A percentile compares a stretch with the other conserved stretches of the same genome.
Conservation (phyloP, 64 coral and sea anemone species). For the Anthopleura sola region DNA sequence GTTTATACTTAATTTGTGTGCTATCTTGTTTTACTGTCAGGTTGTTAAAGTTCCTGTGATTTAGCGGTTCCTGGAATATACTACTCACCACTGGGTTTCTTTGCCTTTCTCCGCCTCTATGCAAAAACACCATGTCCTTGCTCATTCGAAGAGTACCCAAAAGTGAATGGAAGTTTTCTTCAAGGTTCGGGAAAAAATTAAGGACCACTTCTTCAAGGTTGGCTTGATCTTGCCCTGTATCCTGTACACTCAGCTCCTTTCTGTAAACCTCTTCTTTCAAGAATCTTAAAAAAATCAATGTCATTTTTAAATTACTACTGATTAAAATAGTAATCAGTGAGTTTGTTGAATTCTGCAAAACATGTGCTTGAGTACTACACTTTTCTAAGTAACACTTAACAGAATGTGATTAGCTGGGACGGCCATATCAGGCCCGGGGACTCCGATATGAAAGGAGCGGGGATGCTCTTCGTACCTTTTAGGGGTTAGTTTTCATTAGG, state of each 20-base stretch:
- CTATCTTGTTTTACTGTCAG: too few relatives aligned
- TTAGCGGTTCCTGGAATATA: too few relatives aligned
- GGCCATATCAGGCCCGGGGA: too few relatives aligned
- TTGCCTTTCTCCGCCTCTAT: too few relatives aligned
- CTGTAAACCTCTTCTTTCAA: neutral
- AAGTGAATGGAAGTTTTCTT: neutral
- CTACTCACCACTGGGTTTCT: too few relatives aligned
- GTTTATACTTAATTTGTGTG: too few relatives aligned
- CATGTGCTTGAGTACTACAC: neutral
- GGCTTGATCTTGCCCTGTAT: neutral
- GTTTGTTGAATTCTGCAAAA: neutral
- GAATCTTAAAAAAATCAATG: neutral
- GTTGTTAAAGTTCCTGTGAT: too few relatives aligned
- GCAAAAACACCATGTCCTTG: neutral
- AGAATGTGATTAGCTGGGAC: neutral
- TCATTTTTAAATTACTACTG: too few relatives aligned
- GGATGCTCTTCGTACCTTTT: too few relatives aligned
- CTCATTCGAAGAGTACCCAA: neutral
- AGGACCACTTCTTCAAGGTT: neutral
- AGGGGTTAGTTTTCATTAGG: too few relatives aligned
- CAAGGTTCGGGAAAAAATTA: neutral
- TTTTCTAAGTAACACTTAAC: neutral
- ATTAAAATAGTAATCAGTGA: neutral
- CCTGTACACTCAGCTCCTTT: neutral
- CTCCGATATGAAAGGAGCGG: too few relatives aligned